Evolutionary conservation across 2,113 vertebrate species (phyloP).

Genomic region (Hiodon alosoides): DNA sequence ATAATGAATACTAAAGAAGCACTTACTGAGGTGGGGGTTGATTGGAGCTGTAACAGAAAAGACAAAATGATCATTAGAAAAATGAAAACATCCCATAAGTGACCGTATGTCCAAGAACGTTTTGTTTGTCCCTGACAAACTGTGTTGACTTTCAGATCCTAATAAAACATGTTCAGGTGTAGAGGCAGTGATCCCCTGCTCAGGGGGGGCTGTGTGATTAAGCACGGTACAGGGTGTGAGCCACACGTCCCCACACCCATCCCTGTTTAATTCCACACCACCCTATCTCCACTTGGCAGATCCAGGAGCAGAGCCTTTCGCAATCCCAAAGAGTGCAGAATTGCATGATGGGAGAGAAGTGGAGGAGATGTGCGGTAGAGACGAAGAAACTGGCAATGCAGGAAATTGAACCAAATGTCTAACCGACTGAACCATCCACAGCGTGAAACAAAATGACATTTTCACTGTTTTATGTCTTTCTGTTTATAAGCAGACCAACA

Average conservation of each 20-base stretch:
- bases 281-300: conserved; percentile 4
- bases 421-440: neutral
- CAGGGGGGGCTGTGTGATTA: neutral
- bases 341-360: conserved; percentile 9
- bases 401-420: neutral
- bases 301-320: neutral
- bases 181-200: neutral
- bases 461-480: too few species aligned
- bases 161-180: conserved; percentile 9
- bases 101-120: conserved; percentile 21
- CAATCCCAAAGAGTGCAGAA: neutral
- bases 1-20: neutral
- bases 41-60: conserved; percentile 63
- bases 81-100: conserved; percentile 20
- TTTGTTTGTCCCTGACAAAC: conserved; percentile 6
- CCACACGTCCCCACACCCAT: neutral
- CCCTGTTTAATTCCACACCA: neutral
- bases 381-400: neutral
- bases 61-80: conserved; percentile 39
- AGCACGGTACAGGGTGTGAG: conserved; percentile 2
- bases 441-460: too few species aligned
- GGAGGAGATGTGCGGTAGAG: neutral
- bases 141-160: neutral
- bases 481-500: neutral
- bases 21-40: conserved; percentile 78